A percentile compares a stretch with the other conserved stretches of the same genome.
phyloP scores from a whole-genome alignment of 1,140 invertebrate species.

The Papilio helenus region DNA sequence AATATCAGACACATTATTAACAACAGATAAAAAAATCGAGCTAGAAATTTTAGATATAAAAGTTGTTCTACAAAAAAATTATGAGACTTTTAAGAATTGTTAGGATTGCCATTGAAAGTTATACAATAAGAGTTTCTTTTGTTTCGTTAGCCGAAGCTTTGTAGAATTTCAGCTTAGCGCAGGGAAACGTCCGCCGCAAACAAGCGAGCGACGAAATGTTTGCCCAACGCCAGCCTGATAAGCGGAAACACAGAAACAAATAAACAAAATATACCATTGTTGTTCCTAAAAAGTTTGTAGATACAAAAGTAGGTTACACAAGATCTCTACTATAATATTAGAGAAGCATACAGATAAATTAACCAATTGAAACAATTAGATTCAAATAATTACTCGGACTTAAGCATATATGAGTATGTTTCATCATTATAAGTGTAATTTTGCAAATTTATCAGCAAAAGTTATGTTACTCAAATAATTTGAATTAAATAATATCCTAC shows the following conservation, averaged over 20 bases:
- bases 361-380: too few relatives aligned
- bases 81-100: slow-evolving; percentile 6
- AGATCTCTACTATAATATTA: neutral
- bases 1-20: neutral
- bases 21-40: neutral
- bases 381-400: too few relatives aligned
- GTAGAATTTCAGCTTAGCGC: slow-evolving; percentile 20
- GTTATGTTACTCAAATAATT: too few relatives aligned
- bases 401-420: too few relatives aligned
- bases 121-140: slow-evolving; percentile 22
- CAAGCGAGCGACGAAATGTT: slow-evolving; percentile 18
- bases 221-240: slow-evolving; percentile 2
- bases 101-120: slow-evolving; percentile 11
- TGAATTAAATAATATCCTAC: too few relatives aligned
- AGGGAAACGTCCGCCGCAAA: slow-evolving; percentile 22
- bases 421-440: too few relatives aligned
- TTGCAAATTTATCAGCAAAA: too few relatives aligned
- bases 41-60: neutral
- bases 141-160: slow-evolving; percentile 25
- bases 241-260: slow-evolving; percentile 15
- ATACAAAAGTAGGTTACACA: neutral
- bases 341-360: too few relatives aligned
- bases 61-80: neutral
- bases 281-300: neutral
- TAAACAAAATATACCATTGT: slow-evolving; percentile 15